phyloP scores from a whole-genome alignment of 2,888 invertebrate species.

The Acronicta psi region DNA sequence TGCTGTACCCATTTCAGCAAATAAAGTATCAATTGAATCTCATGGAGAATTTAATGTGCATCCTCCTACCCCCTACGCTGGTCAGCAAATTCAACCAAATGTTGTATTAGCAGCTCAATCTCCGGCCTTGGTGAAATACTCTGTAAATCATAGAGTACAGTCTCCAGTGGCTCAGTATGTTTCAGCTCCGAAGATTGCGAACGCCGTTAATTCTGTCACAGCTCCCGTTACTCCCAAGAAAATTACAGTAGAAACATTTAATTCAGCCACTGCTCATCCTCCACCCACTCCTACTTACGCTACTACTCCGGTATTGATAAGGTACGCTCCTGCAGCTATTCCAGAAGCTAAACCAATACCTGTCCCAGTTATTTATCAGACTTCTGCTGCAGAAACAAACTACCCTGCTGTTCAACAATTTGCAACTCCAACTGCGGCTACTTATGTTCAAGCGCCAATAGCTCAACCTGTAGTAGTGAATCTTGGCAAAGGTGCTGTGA shows the following conservation, averaged over 20 bases:
- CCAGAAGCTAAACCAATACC: constrained; percentile 26
- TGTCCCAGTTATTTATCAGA: constrained; percentile 39
- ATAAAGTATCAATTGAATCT: constrained; percentile 8
- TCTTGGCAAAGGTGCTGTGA: constrained; percentile 3
- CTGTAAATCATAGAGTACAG: constrained; percentile 12
- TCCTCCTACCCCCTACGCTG: background rate
- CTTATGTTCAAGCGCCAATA: constrained; percentile 10
- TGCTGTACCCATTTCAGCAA: constrained; percentile 5
- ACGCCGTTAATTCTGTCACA: constrained; percentile 19
- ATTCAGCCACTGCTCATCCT: constrained; percentile 31
- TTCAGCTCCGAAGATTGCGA: constrained; percentile 4
- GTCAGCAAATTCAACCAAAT: constrained; percentile 18
- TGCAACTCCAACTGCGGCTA: constrained; percentile 3
- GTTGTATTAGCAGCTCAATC: constrained; percentile 3
- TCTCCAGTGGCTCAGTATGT: constrained; percentile 3
- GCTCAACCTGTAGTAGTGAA: constrained; percentile 13
- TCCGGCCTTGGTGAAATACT: constrained; percentile 4
- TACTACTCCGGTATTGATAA: background rate
- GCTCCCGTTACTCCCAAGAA: constrained; percentile 16
- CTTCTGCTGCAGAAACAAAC: background rate
- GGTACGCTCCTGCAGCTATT: constrained; percentile 11
- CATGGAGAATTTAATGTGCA: constrained; percentile 12
- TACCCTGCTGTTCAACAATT: constrained; percentile 10
- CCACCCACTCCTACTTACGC: constrained; percentile 34
- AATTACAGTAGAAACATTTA: constrained; percentile 27